phyloP scores from a whole-genome alignment of 2,888 invertebrate species.

The Poecilus cupreus region DNA sequence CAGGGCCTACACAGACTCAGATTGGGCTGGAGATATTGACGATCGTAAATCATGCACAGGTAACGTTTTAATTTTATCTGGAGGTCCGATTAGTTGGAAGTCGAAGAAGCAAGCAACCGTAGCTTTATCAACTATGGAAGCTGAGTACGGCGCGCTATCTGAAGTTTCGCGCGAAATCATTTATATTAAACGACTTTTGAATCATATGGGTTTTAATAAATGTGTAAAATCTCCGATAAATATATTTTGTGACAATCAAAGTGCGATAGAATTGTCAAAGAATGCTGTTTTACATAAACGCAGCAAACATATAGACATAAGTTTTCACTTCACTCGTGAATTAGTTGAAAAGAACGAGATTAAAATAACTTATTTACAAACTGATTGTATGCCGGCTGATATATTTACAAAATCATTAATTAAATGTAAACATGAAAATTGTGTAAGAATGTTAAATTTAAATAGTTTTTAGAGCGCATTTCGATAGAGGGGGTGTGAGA shows the following conservation, averaged over 20 bases:
- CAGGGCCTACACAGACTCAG: constrained; percentile 60
- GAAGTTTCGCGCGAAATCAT: neutral
- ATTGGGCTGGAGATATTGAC: constrained; percentile 61
- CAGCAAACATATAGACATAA: neutral
- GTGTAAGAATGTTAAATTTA: neutral
- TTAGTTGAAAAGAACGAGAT: constrained; percentile 1
- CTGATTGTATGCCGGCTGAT: neutral
- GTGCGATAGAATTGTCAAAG: neutral
- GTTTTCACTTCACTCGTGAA: constrained; percentile 1
- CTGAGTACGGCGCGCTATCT: neutral
- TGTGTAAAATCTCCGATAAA: neutral
- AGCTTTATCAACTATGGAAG: constrained; percentile 18
- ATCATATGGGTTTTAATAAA: neutral
- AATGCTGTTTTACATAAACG: neutral
- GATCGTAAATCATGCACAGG: constrained; percentile 60
- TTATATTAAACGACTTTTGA: neutral
- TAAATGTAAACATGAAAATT: neutral
- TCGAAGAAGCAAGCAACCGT: constrained; percentile 1
- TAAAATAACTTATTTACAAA: neutral
- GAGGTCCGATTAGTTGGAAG: constrained; percentile 57
- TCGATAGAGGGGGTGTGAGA: too few relatives aligned
- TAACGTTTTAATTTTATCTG: constrained; percentile 41
- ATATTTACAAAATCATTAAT: neutral
- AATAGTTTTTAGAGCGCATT: too few relatives aligned
- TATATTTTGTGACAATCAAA: constrained; percentile 1